phyloP scores from a whole-genome alignment of 2,113 vertebrate genomes.

The Apodemus sylvaticus region DNA sequence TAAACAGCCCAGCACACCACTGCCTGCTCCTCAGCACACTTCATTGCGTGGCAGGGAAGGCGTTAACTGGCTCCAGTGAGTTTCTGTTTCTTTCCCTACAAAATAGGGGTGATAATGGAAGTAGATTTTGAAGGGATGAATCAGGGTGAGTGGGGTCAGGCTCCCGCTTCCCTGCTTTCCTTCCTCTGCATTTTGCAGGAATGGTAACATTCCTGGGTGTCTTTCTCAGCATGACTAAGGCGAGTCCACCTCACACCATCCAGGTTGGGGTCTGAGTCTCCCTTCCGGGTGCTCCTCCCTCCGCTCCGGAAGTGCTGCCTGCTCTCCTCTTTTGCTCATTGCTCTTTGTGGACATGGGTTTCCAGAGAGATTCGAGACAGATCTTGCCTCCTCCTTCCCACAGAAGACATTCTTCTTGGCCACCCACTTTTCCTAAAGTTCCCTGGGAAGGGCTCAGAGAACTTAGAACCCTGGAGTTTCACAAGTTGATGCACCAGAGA shows the following conservation, averaged over 20 bases:
- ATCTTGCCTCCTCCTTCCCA: slow-evolving; percentile 14
- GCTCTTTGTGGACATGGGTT: not conserved
- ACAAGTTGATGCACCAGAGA: not conserved
- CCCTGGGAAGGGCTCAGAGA: not conserved
- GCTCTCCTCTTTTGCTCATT: not conserved
- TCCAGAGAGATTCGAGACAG: slow-evolving; percentile 41
- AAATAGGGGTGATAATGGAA: not conserved
- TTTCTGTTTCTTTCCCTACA: slow-evolving; percentile 11
- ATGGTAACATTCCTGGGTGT: not conserved
- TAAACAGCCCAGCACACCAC: not conserved
- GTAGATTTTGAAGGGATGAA: not conserved
- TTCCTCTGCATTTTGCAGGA: not conserved
- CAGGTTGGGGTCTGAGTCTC: not conserved
- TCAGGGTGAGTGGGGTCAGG: not conserved
- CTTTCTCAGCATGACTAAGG: too few species aligned
- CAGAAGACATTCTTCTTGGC: not conserved
- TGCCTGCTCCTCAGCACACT: not conserved
- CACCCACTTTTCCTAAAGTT: not conserved
- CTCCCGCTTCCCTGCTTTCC: too few species aligned
- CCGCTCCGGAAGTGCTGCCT: not conserved
- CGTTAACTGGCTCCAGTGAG: not conserved
- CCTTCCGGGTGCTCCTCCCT: not conserved
- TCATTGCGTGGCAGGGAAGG: not conserved
- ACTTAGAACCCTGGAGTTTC: not conserved
- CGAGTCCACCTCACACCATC: not conserved